Evolutionary conservation across 1,140 invertebrate species (phyloP).

Genomic region (Cardiocondyla obscurior): DNA sequence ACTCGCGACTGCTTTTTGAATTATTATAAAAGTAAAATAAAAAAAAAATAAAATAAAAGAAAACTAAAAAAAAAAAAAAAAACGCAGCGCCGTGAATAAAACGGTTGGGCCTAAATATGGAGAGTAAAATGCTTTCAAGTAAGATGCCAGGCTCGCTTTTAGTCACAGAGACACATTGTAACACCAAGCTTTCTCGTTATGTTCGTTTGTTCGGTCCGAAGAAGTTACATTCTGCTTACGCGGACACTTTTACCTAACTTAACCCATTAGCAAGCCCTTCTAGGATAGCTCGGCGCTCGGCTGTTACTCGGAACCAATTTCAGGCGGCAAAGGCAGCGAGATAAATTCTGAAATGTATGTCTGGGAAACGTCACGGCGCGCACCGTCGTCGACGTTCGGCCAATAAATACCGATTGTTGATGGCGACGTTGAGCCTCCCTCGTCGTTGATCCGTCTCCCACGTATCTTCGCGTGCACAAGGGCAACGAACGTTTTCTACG

Average conservation of each 20-base stretch:
- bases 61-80: background rate
- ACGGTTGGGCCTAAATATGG: slow-evolving; percentile 31
- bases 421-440: slow-evolving; percentile 45
- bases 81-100: background rate
- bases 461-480: slow-evolving; percentile 22
- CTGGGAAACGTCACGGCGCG: slow-evolving; percentile 50
- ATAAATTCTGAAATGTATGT: slow-evolving; percentile 56
- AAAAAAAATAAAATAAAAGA: background rate
- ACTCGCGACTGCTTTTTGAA: background rate
- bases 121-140: background rate
- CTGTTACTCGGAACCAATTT: slow-evolving; percentile 55
- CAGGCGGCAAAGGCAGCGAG: slow-evolving; percentile 41
- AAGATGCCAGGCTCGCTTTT: background rate
- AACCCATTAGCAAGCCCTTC: slow-evolving; percentile 12
- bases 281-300: slow-evolving; percentile 26
- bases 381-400: slow-evolving; percentile 10
- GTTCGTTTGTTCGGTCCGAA: slow-evolving; percentile 32
- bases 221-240: slow-evolving; percentile 37
- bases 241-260: slow-evolving; percentile 15
- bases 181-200: slow-evolving; percentile 31
- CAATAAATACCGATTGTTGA: slow-evolving; percentile 60
- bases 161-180: slow-evolving; percentile 31
- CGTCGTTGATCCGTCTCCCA: slow-evolving; percentile 40
- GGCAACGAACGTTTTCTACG: slow-evolving; percentile 55
- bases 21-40: background rate